Conservation (phyloP, 2,888 invertebrate species). For the Lysandra coridon region DNA sequence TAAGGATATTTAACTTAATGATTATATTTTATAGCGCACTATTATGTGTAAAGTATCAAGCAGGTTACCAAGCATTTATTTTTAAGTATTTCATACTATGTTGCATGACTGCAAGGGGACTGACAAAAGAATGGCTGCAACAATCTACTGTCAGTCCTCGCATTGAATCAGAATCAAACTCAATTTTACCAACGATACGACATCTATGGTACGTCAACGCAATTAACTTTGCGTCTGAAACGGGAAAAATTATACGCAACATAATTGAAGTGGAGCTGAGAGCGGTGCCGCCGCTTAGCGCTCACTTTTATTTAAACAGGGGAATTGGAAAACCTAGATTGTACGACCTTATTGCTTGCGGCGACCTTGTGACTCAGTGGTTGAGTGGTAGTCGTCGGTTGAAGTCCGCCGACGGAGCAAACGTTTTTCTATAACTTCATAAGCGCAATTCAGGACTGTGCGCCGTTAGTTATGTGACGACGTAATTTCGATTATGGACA, state of each 20-base stretch:
- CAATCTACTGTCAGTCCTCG: no score
- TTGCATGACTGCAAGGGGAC: no score
- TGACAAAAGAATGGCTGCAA: no score
- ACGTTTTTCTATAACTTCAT: background rate
- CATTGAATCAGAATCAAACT: background rate
- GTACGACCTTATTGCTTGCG: background rate
- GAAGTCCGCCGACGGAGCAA: background rate
- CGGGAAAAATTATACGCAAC: constrained; percentile 9
- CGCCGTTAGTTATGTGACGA: no score
- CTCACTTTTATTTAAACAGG: background rate
- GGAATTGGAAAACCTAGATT: background rate
- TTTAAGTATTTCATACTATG: no score
- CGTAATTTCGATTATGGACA: no score
- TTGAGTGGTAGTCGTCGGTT: background rate
- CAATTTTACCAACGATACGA: background rate
- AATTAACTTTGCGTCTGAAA: constrained; percentile 1
- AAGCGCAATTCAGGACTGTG: no score
- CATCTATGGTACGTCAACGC: background rate
- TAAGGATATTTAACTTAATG: no score
- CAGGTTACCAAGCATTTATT: no score
- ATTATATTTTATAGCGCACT: no score
- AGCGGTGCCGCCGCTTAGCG: constrained; percentile 1
- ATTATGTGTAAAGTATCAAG: no score
- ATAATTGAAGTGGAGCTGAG: constrained; percentile 2
- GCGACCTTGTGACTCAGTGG: background rate